A percentile compares a stretch with the other conserved stretches of the same genome.
These are phyloP conservation scores for Trichogramma evanescens DNA, from an alignment of 2,888 invertebrate species.

Conservation along the genomic window DNA sequence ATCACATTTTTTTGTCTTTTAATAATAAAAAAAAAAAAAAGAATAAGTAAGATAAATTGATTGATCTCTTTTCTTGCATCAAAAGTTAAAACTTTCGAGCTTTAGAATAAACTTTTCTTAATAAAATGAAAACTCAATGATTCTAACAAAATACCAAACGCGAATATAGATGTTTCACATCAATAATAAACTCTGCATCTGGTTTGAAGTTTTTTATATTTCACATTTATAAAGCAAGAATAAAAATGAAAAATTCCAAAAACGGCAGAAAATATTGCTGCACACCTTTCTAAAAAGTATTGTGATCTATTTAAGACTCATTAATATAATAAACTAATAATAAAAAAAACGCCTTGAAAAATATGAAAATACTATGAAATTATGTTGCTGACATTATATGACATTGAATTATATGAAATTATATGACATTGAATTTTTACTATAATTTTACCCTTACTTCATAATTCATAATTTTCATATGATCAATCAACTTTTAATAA, in stretches of 20 bases:
- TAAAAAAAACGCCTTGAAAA: constrained; percentile 27
- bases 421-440: no score
- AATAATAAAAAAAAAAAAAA: no score
- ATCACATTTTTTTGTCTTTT: no score
- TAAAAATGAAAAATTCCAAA: constrained; percentile 12
- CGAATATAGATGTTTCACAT: no score
- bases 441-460: no score
- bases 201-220: neutral
- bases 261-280: neutral
- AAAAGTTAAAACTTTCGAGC: no score
- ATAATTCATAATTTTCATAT: neutral
- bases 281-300: neutral
- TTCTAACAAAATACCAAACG: neutral
- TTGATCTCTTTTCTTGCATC: no score
- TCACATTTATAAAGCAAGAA: constrained; percentile 10
- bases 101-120: no score
- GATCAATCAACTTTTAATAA: neutral
- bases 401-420: no score
- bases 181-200: neutral
- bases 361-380: neutral
- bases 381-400: no score
- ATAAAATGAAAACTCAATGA: neutral
- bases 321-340: constrained; percentile 17
- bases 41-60: no score
- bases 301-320: constrained; percentile 6